Percentiles rank a stretch among this genome's conserved stretches.
Evolutionary conservation across 1,140 invertebrate genomes (phyloP).

Genomic region (Drosophila melanica): DNA sequence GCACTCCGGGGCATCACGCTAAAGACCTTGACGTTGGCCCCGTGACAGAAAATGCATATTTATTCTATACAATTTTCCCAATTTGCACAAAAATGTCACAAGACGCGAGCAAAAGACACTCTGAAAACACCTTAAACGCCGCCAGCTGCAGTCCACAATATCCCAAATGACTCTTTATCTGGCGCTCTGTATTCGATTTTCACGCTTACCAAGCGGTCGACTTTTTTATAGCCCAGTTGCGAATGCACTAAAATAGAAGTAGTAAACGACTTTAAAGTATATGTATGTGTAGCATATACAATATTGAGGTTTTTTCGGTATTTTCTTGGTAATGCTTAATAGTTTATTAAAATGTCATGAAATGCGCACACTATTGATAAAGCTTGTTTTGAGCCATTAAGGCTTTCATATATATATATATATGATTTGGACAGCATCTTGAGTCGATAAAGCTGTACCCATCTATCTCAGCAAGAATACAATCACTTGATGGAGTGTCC

Average conservation of each 20-base stretch:
- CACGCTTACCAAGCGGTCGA: background rate
- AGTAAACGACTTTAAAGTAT: background rate
- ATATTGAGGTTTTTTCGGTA: too few species aligned
- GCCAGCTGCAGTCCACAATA: conserved; percentile 5
- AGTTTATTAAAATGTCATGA: too few species aligned
- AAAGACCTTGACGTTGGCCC: conserved; percentile 13
- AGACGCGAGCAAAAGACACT: conserved; percentile 12
- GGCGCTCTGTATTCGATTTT: conserved; percentile 7
- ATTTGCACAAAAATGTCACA: conserved; percentile 23
- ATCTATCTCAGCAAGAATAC: too few species aligned
- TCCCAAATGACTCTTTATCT: conserved; percentile 39
- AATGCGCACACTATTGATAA: too few species aligned
- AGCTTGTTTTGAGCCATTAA: too few species aligned
- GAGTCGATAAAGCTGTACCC: too few species aligned
- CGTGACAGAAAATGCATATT: conserved; percentile 42
- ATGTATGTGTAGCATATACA: too few species aligned
- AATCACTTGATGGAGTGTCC: too few species aligned
- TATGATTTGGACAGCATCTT: too few species aligned
- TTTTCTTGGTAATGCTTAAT: too few species aligned
- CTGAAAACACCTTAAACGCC: conserved; percentile 24
- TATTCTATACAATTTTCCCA: conserved; percentile 38
- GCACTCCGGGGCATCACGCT: conserved; percentile 17
- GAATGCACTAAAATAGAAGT: conserved; percentile 1
- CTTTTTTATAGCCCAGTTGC: conserved; percentile 12
- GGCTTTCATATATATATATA: too few species aligned